These are phyloP conservation scores for Catamblyrhynchus diadema DNA, from an alignment of 2,797 vertebrate genomes.

Conservation along the genomic window DNA sequence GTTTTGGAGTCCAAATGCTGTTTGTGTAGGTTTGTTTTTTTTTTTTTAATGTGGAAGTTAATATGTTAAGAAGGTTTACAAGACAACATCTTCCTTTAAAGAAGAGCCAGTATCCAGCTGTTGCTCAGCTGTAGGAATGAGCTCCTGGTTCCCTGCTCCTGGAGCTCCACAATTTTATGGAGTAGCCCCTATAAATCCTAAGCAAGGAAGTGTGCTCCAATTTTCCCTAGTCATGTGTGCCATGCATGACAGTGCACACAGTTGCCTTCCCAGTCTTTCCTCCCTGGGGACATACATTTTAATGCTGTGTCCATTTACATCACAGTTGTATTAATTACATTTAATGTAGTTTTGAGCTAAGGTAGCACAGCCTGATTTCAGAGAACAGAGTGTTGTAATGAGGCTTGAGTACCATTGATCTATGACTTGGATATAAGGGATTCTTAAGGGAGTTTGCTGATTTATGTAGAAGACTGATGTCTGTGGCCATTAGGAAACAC, in stretches of 20 bases:
- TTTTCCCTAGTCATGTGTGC: not conserved
- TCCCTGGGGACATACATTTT: not conserved
- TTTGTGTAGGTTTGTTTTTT: not conserved
- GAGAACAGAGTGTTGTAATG: slow-evolving; percentile 14
- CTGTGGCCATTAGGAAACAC: slow-evolving; percentile 58
- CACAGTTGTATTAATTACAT: slow-evolving; percentile 58
- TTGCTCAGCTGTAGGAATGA: not conserved
- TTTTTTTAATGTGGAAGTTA: not conserved
- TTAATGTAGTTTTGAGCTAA: slow-evolving; percentile 54
- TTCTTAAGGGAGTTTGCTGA: slow-evolving; percentile 65
- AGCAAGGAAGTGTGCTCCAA: not conserved
- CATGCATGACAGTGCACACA: not conserved
- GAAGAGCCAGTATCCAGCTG: not conserved
- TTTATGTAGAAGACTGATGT: slow-evolving; percentile 64
- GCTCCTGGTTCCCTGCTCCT: not conserved
- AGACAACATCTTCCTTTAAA: not conserved
- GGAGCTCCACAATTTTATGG: not conserved
- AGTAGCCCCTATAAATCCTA: not conserved
- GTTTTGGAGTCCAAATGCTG: not conserved
- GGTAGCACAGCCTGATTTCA: slow-evolving; percentile 27
- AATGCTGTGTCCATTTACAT: slow-evolving; percentile 43
- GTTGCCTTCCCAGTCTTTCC: not conserved
- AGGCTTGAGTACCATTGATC: slow-evolving; percentile 66
- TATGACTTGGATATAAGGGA: slow-evolving; percentile 21
- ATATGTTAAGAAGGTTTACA: not conserved